Percentiles rank a stretch among this genome's conserved stretches.
These are phyloP conservation scores for Napeogenes inachia DNA, from an alignment of 2,888 invertebrate species.

Conservation along the genomic window DNA sequence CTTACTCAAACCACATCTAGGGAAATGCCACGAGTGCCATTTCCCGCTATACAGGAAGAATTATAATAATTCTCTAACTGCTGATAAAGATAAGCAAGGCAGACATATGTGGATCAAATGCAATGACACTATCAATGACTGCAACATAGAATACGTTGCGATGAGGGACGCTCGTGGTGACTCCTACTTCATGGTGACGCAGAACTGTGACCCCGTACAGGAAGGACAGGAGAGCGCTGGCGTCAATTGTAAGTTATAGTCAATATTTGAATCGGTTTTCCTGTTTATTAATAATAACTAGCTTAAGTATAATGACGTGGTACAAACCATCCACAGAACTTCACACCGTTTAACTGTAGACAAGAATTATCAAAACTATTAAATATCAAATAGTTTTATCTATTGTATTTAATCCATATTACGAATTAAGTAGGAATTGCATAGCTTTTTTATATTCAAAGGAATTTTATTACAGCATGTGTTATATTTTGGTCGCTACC, in stretches of 20 bases:
- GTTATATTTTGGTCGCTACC: constrained; percentile 11
- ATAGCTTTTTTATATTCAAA: neutral
- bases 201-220: constrained; percentile 39
- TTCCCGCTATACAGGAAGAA: constrained; percentile 33
- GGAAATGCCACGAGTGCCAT: constrained; percentile 30
- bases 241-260: constrained; percentile 43
- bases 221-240: constrained; percentile 30
- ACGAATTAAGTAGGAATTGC: neutral
- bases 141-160: constrained; percentile 45
- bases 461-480: neutral
- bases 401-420: no score
- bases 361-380: no score
- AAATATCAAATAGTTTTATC: no score
- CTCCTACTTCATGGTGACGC: constrained; percentile 46
- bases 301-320: no score
- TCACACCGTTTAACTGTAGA: no score
- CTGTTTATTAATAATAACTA: constrained; percentile 1
- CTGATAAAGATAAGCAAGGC: constrained; percentile 35
- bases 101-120: constrained; percentile 55
- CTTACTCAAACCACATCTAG: constrained; percentile 39
- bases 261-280: neutral
- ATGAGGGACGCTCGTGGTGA: constrained; percentile 39
- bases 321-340: no score
- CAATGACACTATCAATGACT: constrained; percentile 40
- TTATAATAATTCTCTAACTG: constrained; percentile 38